These are phyloP conservation scores for Sisor rabdophorus DNA, from an alignment of 2,113 vertebrate species.

Conservation along the genomic window DNA sequence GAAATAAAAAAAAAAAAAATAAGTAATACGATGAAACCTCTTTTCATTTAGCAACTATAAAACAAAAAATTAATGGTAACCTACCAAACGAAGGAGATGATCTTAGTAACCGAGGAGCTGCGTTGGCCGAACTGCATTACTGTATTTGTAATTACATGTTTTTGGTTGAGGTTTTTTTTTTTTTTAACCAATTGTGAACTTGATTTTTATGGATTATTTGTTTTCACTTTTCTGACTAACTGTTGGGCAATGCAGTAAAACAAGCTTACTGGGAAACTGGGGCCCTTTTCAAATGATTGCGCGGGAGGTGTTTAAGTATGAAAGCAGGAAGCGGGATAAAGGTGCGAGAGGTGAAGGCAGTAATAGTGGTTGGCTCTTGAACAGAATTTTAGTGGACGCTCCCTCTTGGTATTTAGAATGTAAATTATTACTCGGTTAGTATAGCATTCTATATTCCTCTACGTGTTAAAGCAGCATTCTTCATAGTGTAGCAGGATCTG, in stretches of 20 bases:
- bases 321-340: background rate
- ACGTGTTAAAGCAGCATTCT: slow-evolving; percentile 45
- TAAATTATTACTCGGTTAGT: slow-evolving; percentile 36
- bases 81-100: background rate
- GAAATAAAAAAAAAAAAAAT: background rate
- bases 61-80: background rate
- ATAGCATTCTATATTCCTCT: slow-evolving; percentile 24
- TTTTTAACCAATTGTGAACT: background rate
- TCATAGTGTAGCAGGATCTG: slow-evolving; percentile 33
- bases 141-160: too few species aligned
- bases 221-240: background rate
- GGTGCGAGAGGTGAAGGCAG: background rate
- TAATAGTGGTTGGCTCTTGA: slow-evolving; percentile 16
- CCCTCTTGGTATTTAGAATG: background rate
- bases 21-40: background rate
- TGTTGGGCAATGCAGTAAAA: background rate
- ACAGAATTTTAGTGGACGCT: background rate
- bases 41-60: background rate
- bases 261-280: background rate
- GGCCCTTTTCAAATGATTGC: background rate
- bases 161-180: background rate
- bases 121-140: background rate
- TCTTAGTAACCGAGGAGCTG: background rate
- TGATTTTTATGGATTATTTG: background rate
- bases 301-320: background rate